Evolutionary conservation across 2,797 vertebrate genomes (phyloP).

Genomic region (Zalophus californianus): DNA sequence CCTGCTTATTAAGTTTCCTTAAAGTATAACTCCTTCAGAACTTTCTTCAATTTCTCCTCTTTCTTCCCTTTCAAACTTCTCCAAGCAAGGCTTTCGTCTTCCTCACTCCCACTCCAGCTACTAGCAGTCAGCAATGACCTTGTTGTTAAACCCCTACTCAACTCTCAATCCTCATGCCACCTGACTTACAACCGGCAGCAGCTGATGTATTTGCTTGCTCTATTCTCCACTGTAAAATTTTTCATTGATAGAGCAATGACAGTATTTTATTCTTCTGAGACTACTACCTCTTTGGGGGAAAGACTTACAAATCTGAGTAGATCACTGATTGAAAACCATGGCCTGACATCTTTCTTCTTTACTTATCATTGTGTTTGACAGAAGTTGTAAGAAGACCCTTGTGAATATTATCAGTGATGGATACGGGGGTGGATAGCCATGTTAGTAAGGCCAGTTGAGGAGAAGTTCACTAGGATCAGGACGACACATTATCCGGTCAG

Average conservation of each 20-base stretch:
- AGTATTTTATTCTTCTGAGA: not conserved
- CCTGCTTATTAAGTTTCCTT: not conserved
- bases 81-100: not conserved
- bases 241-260: not conserved
- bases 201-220: not conserved
- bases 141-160: not conserved
- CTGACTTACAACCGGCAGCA: not conserved
- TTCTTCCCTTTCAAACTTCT: not conserved
- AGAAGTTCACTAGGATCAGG: not conserved
- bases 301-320: not conserved
- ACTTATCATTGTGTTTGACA: not conserved
- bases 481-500: not conserved
- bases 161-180: not conserved
- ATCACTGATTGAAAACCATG: not conserved
- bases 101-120: not conserved
- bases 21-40: not conserved
- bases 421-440: not conserved
- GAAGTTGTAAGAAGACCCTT: conserved; percentile 1
- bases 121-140: not conserved
- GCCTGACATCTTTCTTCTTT: not conserved
- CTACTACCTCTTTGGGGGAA: not conserved
- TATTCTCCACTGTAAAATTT: not conserved
- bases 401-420: not conserved
- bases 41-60: not conserved
- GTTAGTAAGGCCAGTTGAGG: not conserved